phyloP scores from a whole-genome alignment of 2,888 invertebrate species.

The Hydrotaea diabolus region DNA sequence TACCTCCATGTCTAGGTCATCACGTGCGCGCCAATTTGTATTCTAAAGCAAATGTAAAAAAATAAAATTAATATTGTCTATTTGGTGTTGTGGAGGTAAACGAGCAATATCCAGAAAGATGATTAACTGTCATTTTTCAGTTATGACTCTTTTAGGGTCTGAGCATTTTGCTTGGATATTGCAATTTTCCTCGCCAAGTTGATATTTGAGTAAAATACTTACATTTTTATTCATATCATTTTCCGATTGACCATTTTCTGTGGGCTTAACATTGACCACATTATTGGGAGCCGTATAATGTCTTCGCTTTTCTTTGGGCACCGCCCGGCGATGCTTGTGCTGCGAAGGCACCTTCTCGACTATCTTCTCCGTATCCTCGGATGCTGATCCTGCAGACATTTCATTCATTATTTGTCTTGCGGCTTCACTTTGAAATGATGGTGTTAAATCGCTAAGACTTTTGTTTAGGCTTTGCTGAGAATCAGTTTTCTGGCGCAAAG shows the following conservation, averaged over 20 bases:
- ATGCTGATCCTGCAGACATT: constrained; percentile 83
- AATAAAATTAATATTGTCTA: neutral
- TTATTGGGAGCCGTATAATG: constrained; percentile 94
- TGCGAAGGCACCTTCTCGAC: constrained; percentile 82
- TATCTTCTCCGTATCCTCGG: constrained; percentile 79
- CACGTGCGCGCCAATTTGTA: constrained; percentile 86
- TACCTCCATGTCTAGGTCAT: constrained; percentile 93
- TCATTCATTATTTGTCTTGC: constrained; percentile 93
- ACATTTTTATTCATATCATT: constrained; percentile 81
- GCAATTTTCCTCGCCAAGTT: too few relatives aligned
- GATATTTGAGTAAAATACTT: constrained; percentile 57
- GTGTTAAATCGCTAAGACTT: constrained; percentile 83
- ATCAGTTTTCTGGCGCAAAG: constrained; percentile 79
- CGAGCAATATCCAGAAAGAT: too few relatives aligned
- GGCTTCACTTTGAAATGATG: constrained; percentile 91
- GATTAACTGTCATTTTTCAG: too few relatives aligned
- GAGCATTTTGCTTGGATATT: too few relatives aligned
- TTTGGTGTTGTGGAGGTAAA: too few relatives aligned
- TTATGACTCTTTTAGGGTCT: too few relatives aligned
- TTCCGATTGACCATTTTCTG: constrained; percentile 83
- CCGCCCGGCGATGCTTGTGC: constrained; percentile 85
- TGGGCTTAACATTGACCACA: constrained; percentile 84
- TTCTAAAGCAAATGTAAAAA: constrained; percentile 72
- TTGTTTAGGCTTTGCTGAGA: constrained; percentile 80
- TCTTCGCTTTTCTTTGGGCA: constrained; percentile 91